Evolutionary conservation across 2,888 invertebrate species (phyloP).

Genomic region (Mythimna loreyi): DNA sequence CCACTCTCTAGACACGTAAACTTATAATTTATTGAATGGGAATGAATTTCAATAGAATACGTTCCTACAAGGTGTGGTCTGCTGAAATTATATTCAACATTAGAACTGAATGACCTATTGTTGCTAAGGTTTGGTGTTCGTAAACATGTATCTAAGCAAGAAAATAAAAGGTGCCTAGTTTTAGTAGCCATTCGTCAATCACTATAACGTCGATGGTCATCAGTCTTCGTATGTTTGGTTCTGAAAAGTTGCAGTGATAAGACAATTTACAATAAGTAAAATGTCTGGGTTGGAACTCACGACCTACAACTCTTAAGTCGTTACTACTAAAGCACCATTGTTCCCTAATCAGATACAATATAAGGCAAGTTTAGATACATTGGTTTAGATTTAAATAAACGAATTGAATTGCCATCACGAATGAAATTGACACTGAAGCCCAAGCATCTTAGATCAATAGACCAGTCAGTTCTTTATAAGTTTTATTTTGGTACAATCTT

Average conservation of each 20-base stretch:
- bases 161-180: neutral
- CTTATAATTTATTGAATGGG: slow-evolving; percentile 57
- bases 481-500: neutral
- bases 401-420: neutral
- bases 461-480: neutral
- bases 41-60: slow-evolving; percentile 51
- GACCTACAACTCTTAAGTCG: too few species aligned
- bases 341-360: too few species aligned
- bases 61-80: slow-evolving; percentile 17
- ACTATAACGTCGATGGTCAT: too few species aligned
- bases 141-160: neutral
- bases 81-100: slow-evolving; percentile 1
- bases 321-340: too few species aligned
- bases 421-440: neutral
- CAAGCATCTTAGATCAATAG: neutral
- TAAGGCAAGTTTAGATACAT: neutral
- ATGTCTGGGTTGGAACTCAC: too few species aligned
- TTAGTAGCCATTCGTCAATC: neutral
- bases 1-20: slow-evolving; percentile 49
- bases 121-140: neutral
- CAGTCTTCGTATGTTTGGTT: too few species aligned
- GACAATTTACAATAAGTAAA: too few species aligned
- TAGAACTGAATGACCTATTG: neutral
- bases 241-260: too few species aligned
- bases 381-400: neutral